Evolutionary conservation across 2,797 vertebrate genomes (phyloP).

Genomic region (Ataeniobius toweri): DNA sequence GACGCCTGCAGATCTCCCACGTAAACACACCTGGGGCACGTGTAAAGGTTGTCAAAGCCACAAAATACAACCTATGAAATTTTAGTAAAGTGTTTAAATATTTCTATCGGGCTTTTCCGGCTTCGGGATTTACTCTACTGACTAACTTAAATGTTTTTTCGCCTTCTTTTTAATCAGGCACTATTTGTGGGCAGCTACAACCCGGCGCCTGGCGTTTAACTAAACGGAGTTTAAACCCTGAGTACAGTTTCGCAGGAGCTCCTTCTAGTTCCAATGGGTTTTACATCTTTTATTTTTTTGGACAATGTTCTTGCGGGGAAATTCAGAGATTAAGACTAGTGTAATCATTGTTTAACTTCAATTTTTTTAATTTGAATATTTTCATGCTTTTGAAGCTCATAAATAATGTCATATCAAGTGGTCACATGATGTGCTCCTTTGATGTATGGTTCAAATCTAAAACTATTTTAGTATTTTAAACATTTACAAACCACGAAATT

Average conservation of each 20-base stretch:
- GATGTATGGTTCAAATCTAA: neutral
- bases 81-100: fast-evolving
- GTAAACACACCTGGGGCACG: conserved; percentile 43
- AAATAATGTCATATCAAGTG: neutral
- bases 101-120: fast-evolving
- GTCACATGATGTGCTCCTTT: neutral
- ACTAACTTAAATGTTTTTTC: neutral
- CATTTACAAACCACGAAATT: no score
- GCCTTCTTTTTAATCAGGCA: conserved; percentile 62
- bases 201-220: fast-evolving
- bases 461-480: no score
- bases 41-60: neutral
- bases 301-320: neutral
- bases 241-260: conserved; percentile 2
- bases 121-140: fast-evolving
- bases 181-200: conserved; percentile 46
- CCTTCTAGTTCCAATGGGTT: neutral
- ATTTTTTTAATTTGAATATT: neutral
- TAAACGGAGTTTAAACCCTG: neutral
- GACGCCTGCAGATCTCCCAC: conserved; percentile 55
- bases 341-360: neutral
- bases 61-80: fast-evolving
- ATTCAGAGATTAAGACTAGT: neutral
- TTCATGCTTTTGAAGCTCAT: neutral
- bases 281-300: neutral